A percentile compares a stretch with the other conserved stretches of the same genome.
Evolutionary conservation across 2,888 invertebrate genomes (phyloP).

Genomic region (Hedychridium roseum): DNA sequence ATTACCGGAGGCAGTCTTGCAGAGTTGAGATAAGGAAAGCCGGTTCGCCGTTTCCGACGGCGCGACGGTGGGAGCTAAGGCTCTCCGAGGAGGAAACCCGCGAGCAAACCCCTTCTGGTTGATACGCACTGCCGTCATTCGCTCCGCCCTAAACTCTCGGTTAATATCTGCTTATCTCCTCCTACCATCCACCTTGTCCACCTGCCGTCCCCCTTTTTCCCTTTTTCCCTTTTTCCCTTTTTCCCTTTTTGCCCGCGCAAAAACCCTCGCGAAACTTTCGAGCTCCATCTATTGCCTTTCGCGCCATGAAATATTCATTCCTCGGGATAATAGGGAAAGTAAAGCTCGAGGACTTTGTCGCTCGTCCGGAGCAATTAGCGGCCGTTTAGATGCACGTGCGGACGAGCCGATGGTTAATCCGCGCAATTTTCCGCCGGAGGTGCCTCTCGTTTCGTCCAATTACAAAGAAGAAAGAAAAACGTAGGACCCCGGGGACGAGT

Average conservation of each 20-base stretch:
- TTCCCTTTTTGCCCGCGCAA: background rate
- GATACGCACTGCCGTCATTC: conserved; percentile 28
- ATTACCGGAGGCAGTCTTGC: conserved; percentile 63
- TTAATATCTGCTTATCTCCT: conserved; percentile 60
- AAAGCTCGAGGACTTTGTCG: conserved; percentile 6
- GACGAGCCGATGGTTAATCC: conserved; percentile 51
- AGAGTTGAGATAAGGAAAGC: conserved; percentile 60
- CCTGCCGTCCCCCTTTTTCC: conserved; percentile 1
- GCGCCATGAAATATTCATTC: background rate
- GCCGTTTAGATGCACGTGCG: conserved; percentile 58
- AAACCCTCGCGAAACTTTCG: background rate
- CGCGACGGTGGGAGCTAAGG: conserved; percentile 53
- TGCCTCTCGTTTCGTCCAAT: conserved; percentile 44
- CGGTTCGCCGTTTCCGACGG: conserved; percentile 44
- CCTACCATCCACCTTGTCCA: conserved; percentile 40
- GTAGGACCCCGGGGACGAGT: conserved; percentile 20
- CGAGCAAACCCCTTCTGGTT: conserved; percentile 44
- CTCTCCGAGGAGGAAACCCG: conserved; percentile 47
- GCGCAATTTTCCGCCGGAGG: conserved; percentile 40
- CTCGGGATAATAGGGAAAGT: conserved; percentile 3
- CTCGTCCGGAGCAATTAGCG: conserved; percentile 52
- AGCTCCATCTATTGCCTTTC: background rate
- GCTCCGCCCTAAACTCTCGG: conserved; percentile 30
- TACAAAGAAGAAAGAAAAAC: conserved; percentile 42
- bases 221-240: conserved; percentile 6